Conservation (phyloP, 2,797 vertebrate genomes). For the Ispidina picta region DNA sequence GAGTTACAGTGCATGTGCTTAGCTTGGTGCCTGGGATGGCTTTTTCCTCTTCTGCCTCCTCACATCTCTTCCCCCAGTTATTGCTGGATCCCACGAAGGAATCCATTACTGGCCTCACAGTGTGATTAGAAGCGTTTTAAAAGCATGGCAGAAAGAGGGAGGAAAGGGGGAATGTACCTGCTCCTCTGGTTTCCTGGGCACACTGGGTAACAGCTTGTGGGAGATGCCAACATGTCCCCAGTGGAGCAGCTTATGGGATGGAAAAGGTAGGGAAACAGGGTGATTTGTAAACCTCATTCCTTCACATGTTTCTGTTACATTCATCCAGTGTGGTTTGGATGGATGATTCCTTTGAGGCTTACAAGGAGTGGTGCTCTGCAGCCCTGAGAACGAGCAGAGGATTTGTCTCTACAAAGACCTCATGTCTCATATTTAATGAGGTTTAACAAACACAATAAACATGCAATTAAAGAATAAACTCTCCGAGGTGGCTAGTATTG, state of each 20-base stretch:
- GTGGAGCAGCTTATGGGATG: neutral
- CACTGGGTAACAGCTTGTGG: neutral
- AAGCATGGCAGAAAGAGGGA: neutral
- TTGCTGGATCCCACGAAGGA: neutral
- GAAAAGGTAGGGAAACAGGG: neutral
- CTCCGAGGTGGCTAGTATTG: neutral
- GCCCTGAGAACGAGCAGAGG: neutral
- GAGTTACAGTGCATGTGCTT: neutral
- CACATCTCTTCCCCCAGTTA: neutral
- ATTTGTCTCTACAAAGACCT: neutral
- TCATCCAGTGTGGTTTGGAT: neutral
- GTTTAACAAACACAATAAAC: neutral
- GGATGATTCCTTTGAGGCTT: neutral
- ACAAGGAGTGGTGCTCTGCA: neutral
- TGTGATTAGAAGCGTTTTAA: neutral
- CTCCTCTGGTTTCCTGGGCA: neutral
- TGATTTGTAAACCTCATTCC: neutral
- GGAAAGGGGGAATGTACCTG: neutral
- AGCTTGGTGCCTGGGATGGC: too few species aligned
- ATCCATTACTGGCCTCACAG: neutral
- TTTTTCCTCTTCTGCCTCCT: too few species aligned
- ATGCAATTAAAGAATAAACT: neutral
- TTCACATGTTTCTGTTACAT: rapidly evolving
- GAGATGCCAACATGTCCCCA: neutral
- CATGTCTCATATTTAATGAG: neutral